These are phyloP conservation scores for Formica exsecta DNA, from an alignment of 1,140 invertebrate species.

Conservation along the genomic window DNA sequence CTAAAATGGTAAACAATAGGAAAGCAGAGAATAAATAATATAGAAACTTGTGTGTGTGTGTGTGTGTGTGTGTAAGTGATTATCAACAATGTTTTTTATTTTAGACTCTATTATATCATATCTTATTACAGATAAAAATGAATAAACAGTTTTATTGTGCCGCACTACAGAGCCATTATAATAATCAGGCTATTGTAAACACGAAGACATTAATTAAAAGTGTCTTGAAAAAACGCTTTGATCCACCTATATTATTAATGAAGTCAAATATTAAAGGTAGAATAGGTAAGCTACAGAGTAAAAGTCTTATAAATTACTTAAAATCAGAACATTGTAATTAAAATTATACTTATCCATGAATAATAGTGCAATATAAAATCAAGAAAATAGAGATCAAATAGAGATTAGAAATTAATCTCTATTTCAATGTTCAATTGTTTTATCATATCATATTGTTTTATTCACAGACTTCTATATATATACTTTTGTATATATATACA, in stretches of 20 bases:
- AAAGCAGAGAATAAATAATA: no score
- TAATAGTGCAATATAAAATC: background rate
- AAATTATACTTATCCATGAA: background rate
- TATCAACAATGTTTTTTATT: background rate
- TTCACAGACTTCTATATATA: no score
- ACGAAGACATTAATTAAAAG: slow-evolving; percentile 12
- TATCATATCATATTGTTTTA: no score
- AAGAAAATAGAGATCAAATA: background rate
- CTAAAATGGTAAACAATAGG: no score
- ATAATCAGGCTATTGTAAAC: background rate
- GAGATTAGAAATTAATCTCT: background rate
- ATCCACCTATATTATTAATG: slow-evolving; percentile 40
- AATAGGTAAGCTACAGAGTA: slow-evolving; percentile 28
- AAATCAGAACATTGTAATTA: slow-evolving; percentile 25
- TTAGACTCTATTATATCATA: background rate
- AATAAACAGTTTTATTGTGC: background rate
- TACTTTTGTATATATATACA: no score
- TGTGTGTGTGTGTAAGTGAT: no score
- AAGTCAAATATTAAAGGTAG: background rate
- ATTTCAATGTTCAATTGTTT: background rate
- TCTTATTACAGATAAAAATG: slow-evolving; percentile 30
- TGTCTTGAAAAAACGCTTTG: slow-evolving; percentile 47
- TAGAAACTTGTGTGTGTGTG: no score
- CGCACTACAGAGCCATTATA: background rate
- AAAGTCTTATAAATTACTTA: slow-evolving; percentile 45